phyloP scores from a whole-genome alignment of 2,888 invertebrate species.

The Orthosia gothica region DNA sequence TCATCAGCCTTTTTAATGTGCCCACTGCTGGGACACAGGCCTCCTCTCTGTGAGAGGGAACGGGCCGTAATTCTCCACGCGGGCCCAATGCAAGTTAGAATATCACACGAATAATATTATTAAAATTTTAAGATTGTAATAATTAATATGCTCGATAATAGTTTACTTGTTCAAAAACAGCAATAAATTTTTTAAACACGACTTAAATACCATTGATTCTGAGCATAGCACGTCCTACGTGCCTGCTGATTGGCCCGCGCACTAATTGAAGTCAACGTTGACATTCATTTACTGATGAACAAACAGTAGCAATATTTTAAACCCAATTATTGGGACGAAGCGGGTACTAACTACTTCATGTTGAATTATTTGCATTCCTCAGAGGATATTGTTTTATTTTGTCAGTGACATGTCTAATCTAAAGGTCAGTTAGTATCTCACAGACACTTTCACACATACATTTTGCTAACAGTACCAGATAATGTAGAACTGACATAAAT shows the following conservation, averaged over 20 bases:
- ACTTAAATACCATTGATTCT: constrained; percentile 29
- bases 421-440: constrained; percentile 68
- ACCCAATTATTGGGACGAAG: constrained; percentile 47
- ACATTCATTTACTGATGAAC: constrained; percentile 55
- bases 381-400: constrained; percentile 61
- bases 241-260: constrained; percentile 58
- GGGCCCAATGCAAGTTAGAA: no score
- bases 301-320: constrained; percentile 54
- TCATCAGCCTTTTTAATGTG: no score
- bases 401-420: constrained; percentile 69
- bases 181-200: constrained; percentile 2
- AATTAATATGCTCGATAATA: not conserved
- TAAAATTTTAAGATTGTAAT: no score
- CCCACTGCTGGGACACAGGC: no score
- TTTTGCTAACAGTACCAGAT: constrained; percentile 23
- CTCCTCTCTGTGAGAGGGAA: no score
- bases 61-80: no score
- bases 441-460: constrained; percentile 40
- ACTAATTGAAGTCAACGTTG: constrained; percentile 71
- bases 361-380: constrained; percentile 54
- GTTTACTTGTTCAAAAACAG: not conserved
- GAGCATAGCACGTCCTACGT: constrained; percentile 33
- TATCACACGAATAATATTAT: no score
- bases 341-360: constrained; percentile 30
- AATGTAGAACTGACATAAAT: constrained; percentile 24